Conservation (phyloP, 2,113 vertebrate species). For the Peromyscus maniculatus region DNA sequence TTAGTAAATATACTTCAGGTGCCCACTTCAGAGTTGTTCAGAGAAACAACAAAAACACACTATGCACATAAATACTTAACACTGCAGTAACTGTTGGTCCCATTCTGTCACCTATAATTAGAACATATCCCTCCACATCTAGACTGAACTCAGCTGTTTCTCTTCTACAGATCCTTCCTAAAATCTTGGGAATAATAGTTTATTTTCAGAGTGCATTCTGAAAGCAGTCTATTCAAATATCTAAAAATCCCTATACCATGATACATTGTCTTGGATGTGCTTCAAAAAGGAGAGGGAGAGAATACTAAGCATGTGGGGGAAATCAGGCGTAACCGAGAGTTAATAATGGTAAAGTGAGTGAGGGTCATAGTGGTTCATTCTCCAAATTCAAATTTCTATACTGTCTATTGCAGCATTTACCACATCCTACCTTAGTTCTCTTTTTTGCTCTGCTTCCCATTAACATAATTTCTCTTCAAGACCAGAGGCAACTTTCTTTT, state of each 20-base stretch:
- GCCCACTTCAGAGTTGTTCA: background rate
- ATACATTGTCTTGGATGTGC: background rate
- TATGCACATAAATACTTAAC: constrained; percentile 14
- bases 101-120: background rate
- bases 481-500: constrained; percentile 40
- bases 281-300: background rate
- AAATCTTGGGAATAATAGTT: background rate
- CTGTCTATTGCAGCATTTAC: constrained; percentile 38
- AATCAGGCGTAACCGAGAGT: background rate
- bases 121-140: background rate
- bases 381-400: constrained; percentile 1
- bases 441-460: constrained; percentile 33
- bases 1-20: constrained; percentile 44
- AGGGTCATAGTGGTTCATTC: background rate
- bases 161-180: constrained; percentile 36
- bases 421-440: constrained; percentile 27
- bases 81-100: background rate
- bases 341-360: background rate
- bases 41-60: constrained; percentile 47
- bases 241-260: background rate
- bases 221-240: constrained; percentile 8
- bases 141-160: background rate
- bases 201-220: constrained; percentile 33
- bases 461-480: constrained; percentile 53
- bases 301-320: background rate